phyloP scores from a whole-genome alignment of 2,113 vertebrate genomes.

The Heterotis niloticus region DNA sequence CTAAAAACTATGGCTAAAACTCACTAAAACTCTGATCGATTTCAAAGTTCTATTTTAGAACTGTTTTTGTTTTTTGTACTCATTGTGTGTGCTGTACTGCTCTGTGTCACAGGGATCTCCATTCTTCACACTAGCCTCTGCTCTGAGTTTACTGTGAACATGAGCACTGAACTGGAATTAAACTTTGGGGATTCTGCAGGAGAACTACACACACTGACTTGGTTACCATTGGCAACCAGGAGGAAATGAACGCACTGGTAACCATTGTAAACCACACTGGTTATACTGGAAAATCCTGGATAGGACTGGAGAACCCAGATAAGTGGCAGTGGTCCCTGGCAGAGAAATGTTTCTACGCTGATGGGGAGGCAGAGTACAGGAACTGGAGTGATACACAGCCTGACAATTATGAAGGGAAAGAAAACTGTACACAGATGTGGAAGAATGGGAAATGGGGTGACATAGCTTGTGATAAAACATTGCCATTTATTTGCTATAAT shows the following conservation, averaged over 20 bases:
- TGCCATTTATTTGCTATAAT: neutral
- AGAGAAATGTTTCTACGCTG: neutral
- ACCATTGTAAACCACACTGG: neutral
- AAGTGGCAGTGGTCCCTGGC: neutral
- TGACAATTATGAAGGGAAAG: fast-evolving
- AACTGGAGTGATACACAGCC: neutral
- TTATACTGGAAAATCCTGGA: neutral
- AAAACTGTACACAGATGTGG: neutral
- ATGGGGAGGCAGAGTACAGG: neutral
- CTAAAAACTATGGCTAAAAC: too few relatives aligned
- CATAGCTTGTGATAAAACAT: neutral
- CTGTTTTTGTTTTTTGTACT: neutral
- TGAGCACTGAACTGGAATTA: neutral
- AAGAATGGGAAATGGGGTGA: neutral
- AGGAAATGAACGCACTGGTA: slow-evolving; percentile 27
- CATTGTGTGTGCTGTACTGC: neutral
- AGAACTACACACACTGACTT: neutral
- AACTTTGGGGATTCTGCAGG: slow-evolving; percentile 14
- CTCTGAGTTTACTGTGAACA: neutral
- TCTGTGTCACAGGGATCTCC: neutral
- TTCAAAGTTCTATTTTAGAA: too few relatives aligned
- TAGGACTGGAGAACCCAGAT: slow-evolving; percentile 7
- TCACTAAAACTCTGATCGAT: too few relatives aligned
- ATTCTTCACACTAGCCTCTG: neutral
- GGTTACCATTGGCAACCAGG: slow-evolving; percentile 3